Evolutionary conservation across 2,113 vertebrate species (phyloP), one percentile per base, ranked within the genome.

Genomic region (Piprites chloris): DNA sequence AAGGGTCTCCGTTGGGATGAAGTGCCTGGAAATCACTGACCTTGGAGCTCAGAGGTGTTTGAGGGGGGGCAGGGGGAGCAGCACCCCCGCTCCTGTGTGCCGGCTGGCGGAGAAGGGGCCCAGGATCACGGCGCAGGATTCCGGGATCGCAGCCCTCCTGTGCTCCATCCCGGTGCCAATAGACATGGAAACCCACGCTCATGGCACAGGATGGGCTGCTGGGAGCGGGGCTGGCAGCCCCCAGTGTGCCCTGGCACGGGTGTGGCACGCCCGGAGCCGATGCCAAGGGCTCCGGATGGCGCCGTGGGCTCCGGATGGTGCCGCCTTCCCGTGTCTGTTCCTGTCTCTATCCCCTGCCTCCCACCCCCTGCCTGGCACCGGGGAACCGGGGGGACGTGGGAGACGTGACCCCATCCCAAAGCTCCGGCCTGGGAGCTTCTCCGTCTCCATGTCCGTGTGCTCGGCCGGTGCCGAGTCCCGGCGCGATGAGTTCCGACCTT

Each of bases 111-210:
- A 9, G 30, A 12, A 47, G 49, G 33, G 33, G 28, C 24, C 52
- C 0, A 0, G 12, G 17, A 13, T 20, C 7, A 6, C 0, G 1
- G 49, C 12, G 2, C 1, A 0, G 26, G 2, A 44, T 53, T 15
- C 37, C 6, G 8, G 53, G 37, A 35, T 46, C 65, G 24, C 50
- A 28, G 18, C 28, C 21, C 17, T 17, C 0, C 0, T 5, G n/a
- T 6, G 44, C 30, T 59, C 52, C 12, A 3, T 53, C 12, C 75
- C 1, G 0, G 22, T 41, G 59, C 42, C 0, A 1, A 9, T 5
- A 4, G 41, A 49, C 3, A 0, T 4, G 47, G 37, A 62, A 35
- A 39, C 37, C 21, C 20, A 2, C 0, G 2, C 49, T 47, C 16
- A 1, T 12, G 7, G 65, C 39, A n/a, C n/a, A 2, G 14, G 0